Conservation (phyloP, 2,797 vertebrate genomes). For the Poecilia picta region DNA sequence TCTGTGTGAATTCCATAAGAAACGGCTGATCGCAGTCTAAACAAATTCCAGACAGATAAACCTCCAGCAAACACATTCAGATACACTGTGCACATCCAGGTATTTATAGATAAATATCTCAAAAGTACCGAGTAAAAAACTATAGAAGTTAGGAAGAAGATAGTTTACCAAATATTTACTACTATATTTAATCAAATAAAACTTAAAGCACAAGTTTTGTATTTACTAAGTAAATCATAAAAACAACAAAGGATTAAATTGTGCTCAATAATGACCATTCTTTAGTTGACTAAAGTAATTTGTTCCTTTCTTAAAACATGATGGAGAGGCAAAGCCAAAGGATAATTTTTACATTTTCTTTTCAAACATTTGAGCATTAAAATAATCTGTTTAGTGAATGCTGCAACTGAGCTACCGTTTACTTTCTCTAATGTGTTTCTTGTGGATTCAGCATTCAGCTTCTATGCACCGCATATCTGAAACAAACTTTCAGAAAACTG, state of each 20-base stretch:
- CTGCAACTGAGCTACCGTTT: neutral
- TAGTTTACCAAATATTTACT: neutral
- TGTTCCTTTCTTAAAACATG: neutral
- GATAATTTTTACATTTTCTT: neutral
- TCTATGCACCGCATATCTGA: too few species aligned
- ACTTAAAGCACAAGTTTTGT: neutral
- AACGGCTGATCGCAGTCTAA: constrained; percentile 56
- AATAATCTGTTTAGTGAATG: neutral
- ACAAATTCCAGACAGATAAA: constrained; percentile 64
- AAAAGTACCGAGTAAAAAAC: neutral
- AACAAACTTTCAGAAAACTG: too few species aligned
- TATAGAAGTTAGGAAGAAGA: neutral
- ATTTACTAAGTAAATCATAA: neutral
- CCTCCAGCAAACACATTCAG: constrained; percentile 24
- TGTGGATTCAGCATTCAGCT: too few species aligned
- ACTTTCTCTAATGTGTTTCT: neutral
- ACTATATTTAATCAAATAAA: neutral
- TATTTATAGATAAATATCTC: neutral
- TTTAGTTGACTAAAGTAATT: neutral
- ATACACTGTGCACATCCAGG: neutral
- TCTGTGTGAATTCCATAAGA: constrained; percentile 34
- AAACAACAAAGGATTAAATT: neutral
- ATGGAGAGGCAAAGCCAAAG: neutral
- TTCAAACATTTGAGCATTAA: neutral
- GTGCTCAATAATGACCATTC: neutral